Evolutionary conservation across 2,113 vertebrate genomes (phyloP).

Genomic region (Alexandromys fortis): DNA sequence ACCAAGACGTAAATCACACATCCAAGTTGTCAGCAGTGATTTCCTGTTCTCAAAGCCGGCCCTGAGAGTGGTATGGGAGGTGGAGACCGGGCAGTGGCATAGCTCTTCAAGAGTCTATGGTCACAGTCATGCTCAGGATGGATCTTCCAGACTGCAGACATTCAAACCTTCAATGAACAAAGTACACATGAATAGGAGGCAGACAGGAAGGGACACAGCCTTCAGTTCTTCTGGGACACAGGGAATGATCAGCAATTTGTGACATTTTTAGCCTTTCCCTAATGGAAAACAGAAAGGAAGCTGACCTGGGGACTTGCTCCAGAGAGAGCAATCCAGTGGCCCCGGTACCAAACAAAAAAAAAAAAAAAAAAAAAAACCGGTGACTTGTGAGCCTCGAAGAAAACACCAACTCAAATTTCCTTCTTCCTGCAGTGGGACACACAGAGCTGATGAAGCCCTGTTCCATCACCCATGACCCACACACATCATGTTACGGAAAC

Average conservation of each 20-base stretch:
- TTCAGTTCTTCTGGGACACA: neutral
- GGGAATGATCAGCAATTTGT: neutral
- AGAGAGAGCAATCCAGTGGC: slow-evolving; percentile 2
- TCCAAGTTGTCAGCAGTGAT: neutral
- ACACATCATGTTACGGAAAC: slow-evolving; percentile 66
- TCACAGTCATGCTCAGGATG: fast-evolving
- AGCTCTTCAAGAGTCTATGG: neutral
- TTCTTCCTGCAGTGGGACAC: slow-evolving; percentile 64
- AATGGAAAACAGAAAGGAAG: neutral
- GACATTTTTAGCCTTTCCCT: neutral
- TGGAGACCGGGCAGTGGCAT: neutral
- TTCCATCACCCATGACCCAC: slow-evolving; percentile 52
- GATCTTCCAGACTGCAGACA: neutral
- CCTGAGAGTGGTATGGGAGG: neutral
- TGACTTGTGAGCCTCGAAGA: slow-evolving; percentile 68
- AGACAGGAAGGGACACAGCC: neutral
- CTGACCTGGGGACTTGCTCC: neutral
- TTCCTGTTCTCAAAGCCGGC: neutral
- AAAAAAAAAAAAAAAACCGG: neutral
- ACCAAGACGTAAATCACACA: slow-evolving; percentile 37
- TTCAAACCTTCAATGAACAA: slow-evolving; percentile 1
- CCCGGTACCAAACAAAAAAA: neutral
- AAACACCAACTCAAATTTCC: slow-evolving; percentile 70
- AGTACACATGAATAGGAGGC: neutral
- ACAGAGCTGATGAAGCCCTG: neutral